Base-by-base conservation (phyloP, 2,113 vertebrate species). In the Pyxicephalus adspersus region DNA sequence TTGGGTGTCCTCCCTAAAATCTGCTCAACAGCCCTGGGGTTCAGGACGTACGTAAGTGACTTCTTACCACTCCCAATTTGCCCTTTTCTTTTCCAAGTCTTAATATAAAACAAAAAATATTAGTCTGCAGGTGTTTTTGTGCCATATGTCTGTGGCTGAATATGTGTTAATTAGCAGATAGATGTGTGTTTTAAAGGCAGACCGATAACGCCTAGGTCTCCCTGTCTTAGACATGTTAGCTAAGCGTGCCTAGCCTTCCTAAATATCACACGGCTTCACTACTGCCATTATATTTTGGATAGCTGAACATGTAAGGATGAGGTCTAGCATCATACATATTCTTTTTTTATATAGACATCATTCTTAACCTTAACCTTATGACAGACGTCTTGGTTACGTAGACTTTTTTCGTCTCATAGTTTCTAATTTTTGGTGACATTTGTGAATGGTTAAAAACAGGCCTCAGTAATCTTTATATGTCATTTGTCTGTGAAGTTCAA, bases 1-100 rank as follows among this genome's bases (percentile, higher is more conserved):
- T 52, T 78, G 76, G 76, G 76, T 78, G 51, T 54, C 76, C 63
- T 52, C 22, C 19, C 18, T 51, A 76, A 54, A 66, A 78, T 54
- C 76, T 74, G 71, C 71, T 34, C 55, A 74, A 74, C 71, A 74
- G 71, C 61, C 51, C 51, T 78, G 26, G 76, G 38, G 52, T 77
- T 67, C 64, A 66, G 64, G 63, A 66, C 55, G 15, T 78, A 55
- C 22, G 64, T 66, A 57, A 65, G 63, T 66, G 64, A 67, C n/a
- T 55, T 77, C 60, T 78, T 38, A 23, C 74, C 45, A 45, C 50
- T 52, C 50, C 20, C n/a, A 17, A 52, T 28, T 65, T 67, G 26
- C 63, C 45, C 76, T 78, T n/a, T 78, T 67, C 2, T 64, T 57
- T 57, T 57, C 17, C 22, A 64, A 25, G 38, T 23, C 15, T 75